Percentiles rank a stretch among this genome's conserved stretches.
These are phyloP conservation scores for Labia minor DNA, from an alignment of 2,888 invertebrate species.

Conservation along the genomic window DNA sequence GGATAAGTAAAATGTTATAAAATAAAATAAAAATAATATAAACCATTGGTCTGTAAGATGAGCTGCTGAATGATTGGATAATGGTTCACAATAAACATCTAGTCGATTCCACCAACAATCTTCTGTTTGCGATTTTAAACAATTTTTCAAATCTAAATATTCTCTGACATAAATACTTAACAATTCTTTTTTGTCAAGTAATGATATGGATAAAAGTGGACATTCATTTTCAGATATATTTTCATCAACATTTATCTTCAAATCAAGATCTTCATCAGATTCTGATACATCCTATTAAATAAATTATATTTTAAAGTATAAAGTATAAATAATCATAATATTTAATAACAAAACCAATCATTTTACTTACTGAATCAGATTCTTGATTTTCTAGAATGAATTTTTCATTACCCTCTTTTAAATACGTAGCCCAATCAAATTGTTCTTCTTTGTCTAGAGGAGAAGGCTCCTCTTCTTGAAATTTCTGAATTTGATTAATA, in stretches of 20 bases:
- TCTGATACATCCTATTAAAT: background rate
- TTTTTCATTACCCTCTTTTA: constrained; percentile 21
- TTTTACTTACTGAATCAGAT: background rate
- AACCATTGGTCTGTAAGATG: background rate
- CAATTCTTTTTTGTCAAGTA: background rate
- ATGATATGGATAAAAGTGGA: background rate
- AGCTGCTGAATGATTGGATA: background rate
- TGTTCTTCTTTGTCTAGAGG: constrained; percentile 27
- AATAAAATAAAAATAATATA: too few relatives aligned
- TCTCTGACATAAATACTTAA: background rate
- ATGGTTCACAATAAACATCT: background rate
- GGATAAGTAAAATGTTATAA: too few relatives aligned
- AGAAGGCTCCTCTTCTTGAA: constrained; percentile 37
- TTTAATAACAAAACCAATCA: background rate
- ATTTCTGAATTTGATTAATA: constrained; percentile 31
- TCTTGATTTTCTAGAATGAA: constrained; percentile 13
- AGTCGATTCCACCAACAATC: background rate
- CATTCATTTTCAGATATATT: background rate
- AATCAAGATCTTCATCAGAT: background rate
- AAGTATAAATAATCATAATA: too few relatives aligned
- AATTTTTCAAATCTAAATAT: constrained; percentile 1
- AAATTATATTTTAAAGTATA: background rate
- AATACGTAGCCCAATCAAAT: constrained; percentile 23
- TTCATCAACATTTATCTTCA: background rate
- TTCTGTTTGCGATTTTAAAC: background rate